Base-by-base conservation (phyloP, 2,797 vertebrate species). In the Pangasius mekongensis region DNA sequence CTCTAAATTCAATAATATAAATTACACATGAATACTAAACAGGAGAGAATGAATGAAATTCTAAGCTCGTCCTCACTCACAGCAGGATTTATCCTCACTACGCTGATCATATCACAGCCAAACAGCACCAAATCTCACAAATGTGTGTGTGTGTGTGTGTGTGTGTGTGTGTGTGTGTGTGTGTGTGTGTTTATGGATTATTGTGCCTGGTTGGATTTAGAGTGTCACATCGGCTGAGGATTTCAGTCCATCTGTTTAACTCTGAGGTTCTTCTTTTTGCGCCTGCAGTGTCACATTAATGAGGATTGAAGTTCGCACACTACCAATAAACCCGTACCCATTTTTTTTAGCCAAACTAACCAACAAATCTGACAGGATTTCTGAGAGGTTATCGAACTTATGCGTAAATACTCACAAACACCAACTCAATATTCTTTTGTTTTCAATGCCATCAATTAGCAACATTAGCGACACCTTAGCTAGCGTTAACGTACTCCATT, bases 171-270 rank as follows among this genome's bases (percentile, higher is more conserved):
- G 52, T 86, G 69, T 76, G 27, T 18, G 36, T 85, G 52, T 86
- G 69, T 80, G 49, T 69, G 47, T 64, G 83, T 84, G 76, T 16
- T 39, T 74, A 67, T n/a, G 60, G 58, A 67, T 36, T 78, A 49
- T 27, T 43, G 49, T 87, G 77, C 82, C 88, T 82, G 43, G 36
- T 85, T 47, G 89, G 87, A 91, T 74, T 80, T 66, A 86, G 43
- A 73, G 36, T 77, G 91, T 87, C 84, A 87, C 77, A 86, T 86
- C 81, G 69, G 84, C 62, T 88, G 88, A 56, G 88, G 88, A 89
- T 91, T 90, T 88, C 9, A 78, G 87, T 87, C 87, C 88, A 87
- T 89, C 91, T 91, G 86, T 84, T 39, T 71, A 83, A 87, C 69
- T 60, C 43, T 3, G 84, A 90, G 85, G 71, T 87, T 66, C 83